These are phyloP conservation scores for Myiopsitta monachus DNA, from an alignment of 2,113 vertebrate species.

Conservation along the genomic window DNA sequence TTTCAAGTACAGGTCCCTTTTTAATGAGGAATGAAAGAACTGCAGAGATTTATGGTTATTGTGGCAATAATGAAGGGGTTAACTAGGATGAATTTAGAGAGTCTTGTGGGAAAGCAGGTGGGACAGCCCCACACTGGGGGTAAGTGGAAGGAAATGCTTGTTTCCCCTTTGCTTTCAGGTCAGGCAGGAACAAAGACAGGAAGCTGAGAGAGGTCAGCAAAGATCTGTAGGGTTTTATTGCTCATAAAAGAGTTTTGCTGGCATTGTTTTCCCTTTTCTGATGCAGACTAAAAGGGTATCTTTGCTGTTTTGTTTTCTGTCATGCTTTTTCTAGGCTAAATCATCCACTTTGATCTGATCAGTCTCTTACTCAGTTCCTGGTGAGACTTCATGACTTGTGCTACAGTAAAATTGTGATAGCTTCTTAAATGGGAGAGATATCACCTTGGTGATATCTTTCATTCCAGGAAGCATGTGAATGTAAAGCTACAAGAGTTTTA, in stretches of 20 bases:
- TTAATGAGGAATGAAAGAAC: background rate
- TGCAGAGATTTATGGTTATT: background rate
- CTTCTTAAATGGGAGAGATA: background rate
- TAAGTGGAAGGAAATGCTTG: background rate
- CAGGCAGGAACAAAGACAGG: slow-evolving; percentile 23
- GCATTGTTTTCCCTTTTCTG: background rate
- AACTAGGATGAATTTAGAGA: background rate
- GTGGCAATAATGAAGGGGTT: background rate
- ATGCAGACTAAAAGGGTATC: background rate
- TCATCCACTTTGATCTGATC: background rate
- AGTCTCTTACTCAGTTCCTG: background rate
- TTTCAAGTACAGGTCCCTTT: background rate
- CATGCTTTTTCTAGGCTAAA: background rate
- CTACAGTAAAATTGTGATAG: background rate
- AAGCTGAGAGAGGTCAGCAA: background rate
- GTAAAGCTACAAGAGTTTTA: background rate
- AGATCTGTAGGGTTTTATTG: background rate
- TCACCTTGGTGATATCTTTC: background rate
- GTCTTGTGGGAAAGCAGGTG: too few relatives aligned
- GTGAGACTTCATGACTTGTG: background rate
- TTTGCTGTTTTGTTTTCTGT: background rate
- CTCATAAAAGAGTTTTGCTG: background rate
- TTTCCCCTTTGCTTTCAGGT: background rate
- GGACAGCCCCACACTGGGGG: background rate
- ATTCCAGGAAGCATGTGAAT: background rate